These are phyloP conservation scores for Eupeodes corollae DNA, from an alignment of 1,140 invertebrate genomes.

Conservation along the genomic window DNA sequence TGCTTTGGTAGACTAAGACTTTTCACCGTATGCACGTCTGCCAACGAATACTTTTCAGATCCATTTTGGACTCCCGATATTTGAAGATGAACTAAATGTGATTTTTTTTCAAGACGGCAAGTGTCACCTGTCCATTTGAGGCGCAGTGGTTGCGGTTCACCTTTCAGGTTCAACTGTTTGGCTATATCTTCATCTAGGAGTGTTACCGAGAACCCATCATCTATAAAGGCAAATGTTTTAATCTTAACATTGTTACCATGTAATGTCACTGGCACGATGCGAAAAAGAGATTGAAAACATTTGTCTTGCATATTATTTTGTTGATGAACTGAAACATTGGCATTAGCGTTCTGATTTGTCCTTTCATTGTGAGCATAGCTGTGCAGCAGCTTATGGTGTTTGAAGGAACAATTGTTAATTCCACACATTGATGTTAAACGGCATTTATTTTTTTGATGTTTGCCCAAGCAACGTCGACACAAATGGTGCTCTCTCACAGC, in stretches of 20 bases:
- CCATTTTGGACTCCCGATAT: not conserved
- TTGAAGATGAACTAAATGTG: not conserved
- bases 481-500: no score
- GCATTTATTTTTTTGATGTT: no score
- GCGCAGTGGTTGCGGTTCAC: not conserved
- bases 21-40: slow-evolving; percentile 1
- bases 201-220: slow-evolving; percentile 1
- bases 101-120: not conserved
- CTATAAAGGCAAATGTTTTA: slow-evolving; percentile 1
- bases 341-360: not conserved
- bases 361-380: not conserved
- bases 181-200: slow-evolving; percentile 1
- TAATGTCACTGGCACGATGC: slow-evolving; percentile 2
- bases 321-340: not conserved
- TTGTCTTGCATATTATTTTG: not conserved
- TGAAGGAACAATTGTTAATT: not conserved
- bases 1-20: not conserved
- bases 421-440: not conserved
- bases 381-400: not conserved
- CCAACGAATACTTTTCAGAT: no score
- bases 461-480: no score
- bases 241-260: not conserved
- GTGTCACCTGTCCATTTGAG: slow-evolving; percentile 1
- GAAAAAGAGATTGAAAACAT: not conserved
- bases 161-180: not conserved